Evolutionary conservation across 2,888 invertebrate genomes (phyloP).

Genomic region (Acleris sparsana): DNA sequence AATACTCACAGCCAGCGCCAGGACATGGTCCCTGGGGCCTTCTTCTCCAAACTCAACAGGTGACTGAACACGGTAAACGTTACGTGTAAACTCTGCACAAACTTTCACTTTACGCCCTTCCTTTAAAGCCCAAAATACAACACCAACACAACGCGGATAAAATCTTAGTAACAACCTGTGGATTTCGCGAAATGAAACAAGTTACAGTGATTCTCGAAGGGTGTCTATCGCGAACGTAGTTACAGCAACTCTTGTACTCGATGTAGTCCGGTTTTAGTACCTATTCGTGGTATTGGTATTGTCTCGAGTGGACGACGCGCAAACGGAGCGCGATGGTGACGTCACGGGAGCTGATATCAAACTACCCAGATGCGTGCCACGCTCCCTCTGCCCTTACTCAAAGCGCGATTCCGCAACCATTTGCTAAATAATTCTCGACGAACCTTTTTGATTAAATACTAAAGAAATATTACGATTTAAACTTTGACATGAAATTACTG

Average conservation of each 20-base stretch:
- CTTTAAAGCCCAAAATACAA: slow-evolving; percentile 64
- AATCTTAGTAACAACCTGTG: slow-evolving; percentile 66
- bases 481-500: too few relatives aligned
- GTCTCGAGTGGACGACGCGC: slow-evolving; percentile 41
- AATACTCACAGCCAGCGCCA: slow-evolving; percentile 74
- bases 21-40: slow-evolving; percentile 69
- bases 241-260: neutral
- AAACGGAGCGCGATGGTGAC: slow-evolving; percentile 64
- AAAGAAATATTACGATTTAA: too few relatives aligned
- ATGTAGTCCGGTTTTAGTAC: neutral
- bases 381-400: slow-evolving; percentile 71
- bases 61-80: slow-evolving; percentile 73
- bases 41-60: slow-evolving; percentile 75
- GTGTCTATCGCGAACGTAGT: neutral
- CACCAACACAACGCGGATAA: slow-evolving; percentile 44
- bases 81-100: slow-evolving; percentile 53
- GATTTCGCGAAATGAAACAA: slow-evolving; percentile 24
- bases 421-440: slow-evolving; percentile 41
- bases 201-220: slow-evolving; percentile 5
- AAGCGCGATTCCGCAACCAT: slow-evolving; percentile 70
- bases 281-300: slow-evolving; percentile 45
- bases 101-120: slow-evolving; percentile 63
- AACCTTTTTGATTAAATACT: too few relatives aligned
- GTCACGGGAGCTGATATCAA: slow-evolving; percentile 78
- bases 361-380: slow-evolving; percentile 80